Base-by-base conservation (phyloP, 2,797 vertebrate species). In the Scomberomorus guttatus region DNA sequence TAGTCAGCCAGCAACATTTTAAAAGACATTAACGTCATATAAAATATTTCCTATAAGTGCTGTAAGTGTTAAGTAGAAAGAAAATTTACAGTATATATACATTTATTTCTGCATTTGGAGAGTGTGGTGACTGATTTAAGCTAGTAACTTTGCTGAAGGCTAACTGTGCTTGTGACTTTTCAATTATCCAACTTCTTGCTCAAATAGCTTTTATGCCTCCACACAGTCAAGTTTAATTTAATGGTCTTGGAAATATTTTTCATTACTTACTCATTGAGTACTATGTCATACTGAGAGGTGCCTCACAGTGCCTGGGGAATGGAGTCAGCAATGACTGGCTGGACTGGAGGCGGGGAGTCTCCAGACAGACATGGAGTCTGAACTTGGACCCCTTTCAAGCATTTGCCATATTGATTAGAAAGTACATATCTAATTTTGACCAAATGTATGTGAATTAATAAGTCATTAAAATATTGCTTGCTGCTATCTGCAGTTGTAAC, bases 281-380 rank as follows among this genome's bases (percentile, higher is more conserved):
- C 50, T 82, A 60, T 29, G 42, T 88, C 79, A 86, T 75, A 29
- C 58, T 56, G 78, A 81, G 72, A 56, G 66, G 66, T 77, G 84
- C 74, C 81, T 80, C 77, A 67, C 50, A n/a, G 56, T 54, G 71
- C 51, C 79, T 17, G 57, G 80, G 79, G 67, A 83, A 75, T 62
- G 52, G 65, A 74, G 77, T 89, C 62, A 48, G 61, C 63, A 81
- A 32, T 75, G 77, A 81, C 56, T 63, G 69, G 67, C 67, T 85
- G 62, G 44, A 81, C 50, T 64, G 57, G 77, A 85, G 51, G 51
- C 61, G 1, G 11, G 69, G 52, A 80, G 84, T 83, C 82, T 85
- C 74, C 72, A 87, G 72, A 86, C 80, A 73, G 50, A 76, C 50
- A 65, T 73, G 66, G 75, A 82, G 85, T 73, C 82, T 89, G 82